Conservation (phyloP, 2,888 invertebrate genomes). For the Creontiades dilutus region DNA sequence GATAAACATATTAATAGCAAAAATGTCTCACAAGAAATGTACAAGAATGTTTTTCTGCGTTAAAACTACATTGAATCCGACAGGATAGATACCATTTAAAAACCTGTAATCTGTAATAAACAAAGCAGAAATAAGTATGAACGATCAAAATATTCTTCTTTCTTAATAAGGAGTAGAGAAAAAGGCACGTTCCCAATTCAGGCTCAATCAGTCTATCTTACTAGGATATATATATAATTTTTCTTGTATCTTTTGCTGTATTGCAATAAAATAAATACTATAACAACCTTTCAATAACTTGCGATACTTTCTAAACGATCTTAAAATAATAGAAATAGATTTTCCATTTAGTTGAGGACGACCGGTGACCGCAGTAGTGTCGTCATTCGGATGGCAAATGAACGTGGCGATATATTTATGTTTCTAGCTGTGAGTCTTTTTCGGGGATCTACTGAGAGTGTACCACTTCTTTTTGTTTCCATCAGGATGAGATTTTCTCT, state of each 20-base stretch:
- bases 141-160: not conserved
- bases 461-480: conserved; percentile 65
- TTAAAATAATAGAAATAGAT: not conserved
- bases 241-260: not conserved
- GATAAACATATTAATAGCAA: not conserved
- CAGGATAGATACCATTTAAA: too few relatives aligned
- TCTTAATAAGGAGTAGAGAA: not conserved
- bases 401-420: not conserved
- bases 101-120: not conserved
- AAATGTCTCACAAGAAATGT: not conserved
- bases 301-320: not conserved
- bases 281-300: not conserved
- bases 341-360: not conserved
- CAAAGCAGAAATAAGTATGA: not conserved
- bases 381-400: not conserved
- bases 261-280: not conserved
- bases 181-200: conserved; percentile 39
- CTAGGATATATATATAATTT: not conserved
- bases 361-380: not conserved
- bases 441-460: conserved; percentile 63
- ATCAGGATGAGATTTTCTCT: conserved; percentile 44
- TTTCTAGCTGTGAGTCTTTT: conserved; percentile 44
- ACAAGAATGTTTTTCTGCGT: not conserved
- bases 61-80: too few relatives aligned
- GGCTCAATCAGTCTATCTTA: conserved; percentile 8